Evolutionary conservation across 53 echinoderm and acorn worm species (phyloP), one percentile per base, ranked within the genome.

Genomic region (Hippasteria phrygiana): DNA sequence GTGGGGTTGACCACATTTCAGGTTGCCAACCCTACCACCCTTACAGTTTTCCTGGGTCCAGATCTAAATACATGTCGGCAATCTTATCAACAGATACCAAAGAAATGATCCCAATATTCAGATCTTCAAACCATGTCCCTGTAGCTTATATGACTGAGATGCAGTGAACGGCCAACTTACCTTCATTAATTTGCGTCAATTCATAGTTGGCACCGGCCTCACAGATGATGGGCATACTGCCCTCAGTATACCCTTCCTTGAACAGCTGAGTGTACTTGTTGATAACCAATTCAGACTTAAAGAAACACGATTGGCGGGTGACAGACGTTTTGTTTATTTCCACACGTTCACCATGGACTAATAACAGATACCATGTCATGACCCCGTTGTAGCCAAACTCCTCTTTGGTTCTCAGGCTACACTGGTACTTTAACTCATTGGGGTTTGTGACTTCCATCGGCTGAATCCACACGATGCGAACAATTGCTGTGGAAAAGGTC

Each of bases 381-480:
- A 31, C 24, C 24, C 59, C 59, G 17, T 18, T 18, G 14, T 48
- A 48, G 4, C 59, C 59, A 7, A 18, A 18, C 4, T 18, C 20
- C 20, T 59, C 24, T 18, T 0, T 32, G 5, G 29, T 48, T 20
- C 28, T 22, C 29, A 76, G 3, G 17, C 13, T 50, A 46, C 76
- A 76, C 28, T 50, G 53, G 51, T 76, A 76, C 31, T 29, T 50
- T 50, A 76, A 16, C 53, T 50, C 50, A 34, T 46, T 47, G 36
- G 53, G 11, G 76, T 76, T 76, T 13, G 8, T 40, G 24, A 22
- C 24, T 22, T 38, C 73, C 24, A 73, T 11, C 24, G 39, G 73
- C 40, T 40, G 73, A 40, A 73, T 69, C 70, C 29, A 69, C 70
- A 69, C 70, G n/a, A n/a, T n/a, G n/a, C n/a, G n/a, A n/a, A n/a